phyloP scores from a whole-genome alignment of 35 echinoderm and acorn worm genomes.

The Heliocidaris erythrogramma region DNA sequence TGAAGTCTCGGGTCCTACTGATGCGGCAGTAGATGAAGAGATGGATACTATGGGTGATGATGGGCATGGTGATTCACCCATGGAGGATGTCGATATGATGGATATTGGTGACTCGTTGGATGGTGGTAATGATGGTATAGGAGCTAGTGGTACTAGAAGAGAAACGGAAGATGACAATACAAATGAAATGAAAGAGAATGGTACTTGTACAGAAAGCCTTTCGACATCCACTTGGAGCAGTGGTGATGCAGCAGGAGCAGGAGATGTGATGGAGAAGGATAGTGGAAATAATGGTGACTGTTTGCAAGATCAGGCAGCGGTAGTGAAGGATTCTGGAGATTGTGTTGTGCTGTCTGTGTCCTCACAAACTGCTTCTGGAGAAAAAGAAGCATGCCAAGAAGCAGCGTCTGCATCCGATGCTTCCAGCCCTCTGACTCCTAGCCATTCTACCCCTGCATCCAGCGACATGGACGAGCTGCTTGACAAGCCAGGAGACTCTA shows the following conservation, averaged over 20 bases:
- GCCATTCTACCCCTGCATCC: not conserved
- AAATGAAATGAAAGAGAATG: not conserved
- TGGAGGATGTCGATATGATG: not conserved
- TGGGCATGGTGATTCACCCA: not conserved
- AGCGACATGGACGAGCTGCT: conserved; percentile 13
- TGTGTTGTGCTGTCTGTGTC: not conserved
- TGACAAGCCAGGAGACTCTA: not conserved
- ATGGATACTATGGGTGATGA: conserved; percentile 17
- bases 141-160: not conserved
- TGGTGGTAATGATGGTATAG: not conserved
- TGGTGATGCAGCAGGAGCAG: not conserved
- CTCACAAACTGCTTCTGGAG: not conserved
- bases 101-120: not conserved
- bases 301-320: not conserved
- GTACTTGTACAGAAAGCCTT: not conserved
- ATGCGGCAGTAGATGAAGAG: not conserved
- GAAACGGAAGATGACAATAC: not conserved
- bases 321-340: not conserved
- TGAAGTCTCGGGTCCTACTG: not conserved
- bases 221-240: not conserved
- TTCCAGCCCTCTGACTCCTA: not conserved
- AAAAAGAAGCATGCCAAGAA: not conserved
- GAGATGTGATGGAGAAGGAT: not conserved
- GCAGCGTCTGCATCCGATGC: not conserved
- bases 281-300: not conserved